Percentiles rank a stretch among this genome's conserved stretches.
Evolutionary conservation across 1,140 invertebrate species (phyloP).

Genomic region (Papilio xuthus): DNA sequence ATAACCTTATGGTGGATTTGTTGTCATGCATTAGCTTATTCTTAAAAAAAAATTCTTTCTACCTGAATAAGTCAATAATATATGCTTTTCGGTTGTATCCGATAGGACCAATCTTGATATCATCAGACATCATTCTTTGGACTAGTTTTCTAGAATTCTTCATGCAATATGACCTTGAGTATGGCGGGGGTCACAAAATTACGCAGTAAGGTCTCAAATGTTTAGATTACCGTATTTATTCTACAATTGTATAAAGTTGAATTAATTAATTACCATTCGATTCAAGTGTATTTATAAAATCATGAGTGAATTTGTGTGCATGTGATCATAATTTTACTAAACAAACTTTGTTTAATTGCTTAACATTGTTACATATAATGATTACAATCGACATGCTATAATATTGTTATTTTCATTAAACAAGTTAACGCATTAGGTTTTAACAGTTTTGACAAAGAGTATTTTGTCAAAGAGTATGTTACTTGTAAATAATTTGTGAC

Average conservation of each 20-base stretch:
- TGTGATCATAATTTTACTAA: neutral
- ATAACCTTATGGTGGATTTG: too few species aligned
- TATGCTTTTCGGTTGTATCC: neutral
- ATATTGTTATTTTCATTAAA: neutral
- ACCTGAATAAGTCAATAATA: neutral
- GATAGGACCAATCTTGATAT: neutral
- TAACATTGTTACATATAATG: neutral
- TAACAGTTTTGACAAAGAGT: neutral
- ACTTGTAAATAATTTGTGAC: neutral
- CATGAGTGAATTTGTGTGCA: neutral
- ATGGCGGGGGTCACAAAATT: neutral
- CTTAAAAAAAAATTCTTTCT: too few species aligned
- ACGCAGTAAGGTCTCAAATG: neutral
- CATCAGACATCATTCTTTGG: neutral
- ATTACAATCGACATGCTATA: neutral
- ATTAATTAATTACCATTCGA: too few species aligned
- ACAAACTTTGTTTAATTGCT: neutral
- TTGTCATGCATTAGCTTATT: too few species aligned
- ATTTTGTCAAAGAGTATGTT: neutral
- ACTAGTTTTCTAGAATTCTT: neutral
- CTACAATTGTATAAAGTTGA: too few species aligned
- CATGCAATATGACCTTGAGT: neutral
- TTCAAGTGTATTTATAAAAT: too few species aligned
- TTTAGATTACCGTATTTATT: neutral
- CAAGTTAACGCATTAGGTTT: neutral